Conservation (phyloP, 2,888 invertebrate genomes). For the Plebejus argus region DNA sequence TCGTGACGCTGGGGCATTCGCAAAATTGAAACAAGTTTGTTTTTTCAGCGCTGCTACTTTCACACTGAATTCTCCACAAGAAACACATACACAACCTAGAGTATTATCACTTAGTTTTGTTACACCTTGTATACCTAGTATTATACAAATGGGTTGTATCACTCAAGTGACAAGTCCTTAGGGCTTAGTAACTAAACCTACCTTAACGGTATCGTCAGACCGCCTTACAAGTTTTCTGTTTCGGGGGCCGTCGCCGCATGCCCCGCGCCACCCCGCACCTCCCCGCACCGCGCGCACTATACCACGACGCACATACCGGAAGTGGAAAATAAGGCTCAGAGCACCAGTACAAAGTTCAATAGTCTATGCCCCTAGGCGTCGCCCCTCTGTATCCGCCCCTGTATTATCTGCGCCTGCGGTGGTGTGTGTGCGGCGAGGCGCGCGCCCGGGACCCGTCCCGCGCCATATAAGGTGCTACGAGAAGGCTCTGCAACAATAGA, state of each 20-base stretch:
- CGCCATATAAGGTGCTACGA: conserved; percentile 75
- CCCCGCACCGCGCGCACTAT: conserved; percentile 48
- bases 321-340: conserved; percentile 55
- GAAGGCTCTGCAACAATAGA: conserved; percentile 66
- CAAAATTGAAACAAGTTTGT: too few relatives aligned
- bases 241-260: conserved; percentile 67
- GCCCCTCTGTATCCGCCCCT: conserved; percentile 44
- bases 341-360: conserved; percentile 52
- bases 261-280: conserved; percentile 55
- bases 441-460: conserved; percentile 68
- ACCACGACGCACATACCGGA: conserved; percentile 51
- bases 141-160: too few relatives aligned
- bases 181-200: conserved; percentile 48
- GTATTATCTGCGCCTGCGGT: conserved; percentile 69
- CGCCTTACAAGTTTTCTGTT: conserved; percentile 51
- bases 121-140: too few relatives aligned
- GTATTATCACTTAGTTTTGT: too few relatives aligned
- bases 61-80: too few relatives aligned
- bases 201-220: conserved; percentile 77
- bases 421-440: conserved; percentile 67
- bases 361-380: conserved; percentile 23
- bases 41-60: too few relatives aligned
- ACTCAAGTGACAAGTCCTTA: too few relatives aligned
- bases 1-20: too few relatives aligned
- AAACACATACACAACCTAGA: too few relatives aligned